A percentile compares a stretch with the other conserved stretches of the same genome.
Conservation (phyloP, 37 sponge, comb jelly and placozoan genomes). For the Amphimedon queenslandica region DNA sequence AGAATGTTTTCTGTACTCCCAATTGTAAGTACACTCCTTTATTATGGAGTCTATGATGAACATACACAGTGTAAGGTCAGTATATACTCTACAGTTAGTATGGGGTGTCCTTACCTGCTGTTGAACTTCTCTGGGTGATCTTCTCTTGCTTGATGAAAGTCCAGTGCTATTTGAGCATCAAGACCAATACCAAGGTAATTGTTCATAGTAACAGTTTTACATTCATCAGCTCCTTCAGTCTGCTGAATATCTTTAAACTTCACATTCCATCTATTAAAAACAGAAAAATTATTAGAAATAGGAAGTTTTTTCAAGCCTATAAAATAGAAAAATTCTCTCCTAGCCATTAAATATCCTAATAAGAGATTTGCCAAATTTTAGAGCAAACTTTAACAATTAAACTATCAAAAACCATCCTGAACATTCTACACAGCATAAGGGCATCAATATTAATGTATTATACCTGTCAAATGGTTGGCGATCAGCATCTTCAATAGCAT, state of each 20-base stretch:
- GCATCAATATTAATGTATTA: too few species aligned
- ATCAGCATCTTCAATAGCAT: conserved; percentile 49
- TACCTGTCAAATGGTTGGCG: conserved; percentile 70
- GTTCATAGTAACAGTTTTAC: conserved; percentile 66
- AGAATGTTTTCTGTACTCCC: conserved; percentile 70
- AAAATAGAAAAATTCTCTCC: too few species aligned
- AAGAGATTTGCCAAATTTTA: background rate
- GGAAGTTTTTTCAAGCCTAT: background rate
- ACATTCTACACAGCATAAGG: too few species aligned
- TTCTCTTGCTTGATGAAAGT: conserved; percentile 78
- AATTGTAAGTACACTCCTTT: conserved; percentile 77
- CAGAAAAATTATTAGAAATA: background rate
- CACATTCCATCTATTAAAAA: conserved; percentile 24
- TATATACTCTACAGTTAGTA: background rate
- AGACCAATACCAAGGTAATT: conserved; percentile 89
- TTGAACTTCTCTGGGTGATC: conserved; percentile 88
- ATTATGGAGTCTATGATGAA: conserved; percentile 64
- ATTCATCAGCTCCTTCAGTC: too few species aligned
- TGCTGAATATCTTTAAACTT: background rate
- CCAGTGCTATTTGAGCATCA: conserved; percentile 85
- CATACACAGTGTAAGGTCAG: background rate
- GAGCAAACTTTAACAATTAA: too few species aligned
- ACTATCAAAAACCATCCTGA: background rate
- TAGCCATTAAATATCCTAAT: too few species aligned
- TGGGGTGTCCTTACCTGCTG: conserved; percentile 79